Base-by-base conservation (phyloP, 2,113 vertebrate species). In the Coptodon rendalli region DNA sequence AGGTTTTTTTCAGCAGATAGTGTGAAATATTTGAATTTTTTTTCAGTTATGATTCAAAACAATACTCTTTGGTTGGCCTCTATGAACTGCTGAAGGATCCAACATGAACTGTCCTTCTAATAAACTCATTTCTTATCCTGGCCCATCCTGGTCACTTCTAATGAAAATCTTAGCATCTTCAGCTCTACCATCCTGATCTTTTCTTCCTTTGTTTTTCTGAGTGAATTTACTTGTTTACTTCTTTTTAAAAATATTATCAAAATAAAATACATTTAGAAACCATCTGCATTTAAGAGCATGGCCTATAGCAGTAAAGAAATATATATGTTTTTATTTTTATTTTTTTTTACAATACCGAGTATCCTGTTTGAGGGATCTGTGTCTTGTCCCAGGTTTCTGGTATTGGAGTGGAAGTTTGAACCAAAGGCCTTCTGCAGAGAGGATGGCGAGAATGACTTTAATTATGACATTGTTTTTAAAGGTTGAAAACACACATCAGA, bases 301-400 rank as follows among this genome's bases (percentile, higher is more conserved):
- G 6, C 24, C 13, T 14, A 27, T 13, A 57, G 27, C 22, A 27
- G 22, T 12, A 56, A 22, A 24, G 53, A 24, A 6, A 19, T 63
- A 10, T 17, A 7, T 19, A 9, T n/a, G 14, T 43, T 31, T 34
- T 1, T 34, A 34, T 9, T 36, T 6, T 4, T 8, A 7, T 3
- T 3, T 34, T 16, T 8, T 17, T 79, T 90, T 16, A 79, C 40
- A 24, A 3, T 92, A 96, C 96, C 96, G 84, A 92, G 83, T 54
- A 95, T 91, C 96, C 96, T 24, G 83, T 95, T 16, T 87, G 86
- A 16, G 94, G 91, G 31, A 93, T 86, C 81, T 90, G 86, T 3
- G 86, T 63, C 83, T 95, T 95, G 87, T 97, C 95, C 96, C 96
- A 97, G 91, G 93, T 82, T 27, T 80, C 53, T 7, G 96, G 96